These are phyloP conservation scores for Lucinisca nassula DNA, from an alignment of 2,888 invertebrate species.

Conservation along the genomic window DNA sequence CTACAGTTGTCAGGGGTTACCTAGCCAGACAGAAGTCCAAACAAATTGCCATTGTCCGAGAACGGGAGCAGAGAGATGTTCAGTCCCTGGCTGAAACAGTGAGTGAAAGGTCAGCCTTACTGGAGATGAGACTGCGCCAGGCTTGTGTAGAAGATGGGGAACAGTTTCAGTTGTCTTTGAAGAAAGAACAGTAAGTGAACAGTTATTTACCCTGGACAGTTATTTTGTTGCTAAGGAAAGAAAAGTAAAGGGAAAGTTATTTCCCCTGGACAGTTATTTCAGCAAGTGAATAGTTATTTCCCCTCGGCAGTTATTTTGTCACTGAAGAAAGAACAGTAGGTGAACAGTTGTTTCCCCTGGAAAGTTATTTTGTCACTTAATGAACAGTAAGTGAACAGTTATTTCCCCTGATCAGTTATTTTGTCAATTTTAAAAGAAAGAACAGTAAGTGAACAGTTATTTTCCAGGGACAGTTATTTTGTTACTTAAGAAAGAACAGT, in stretches of 20 bases:
- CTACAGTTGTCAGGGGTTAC: conserved; percentile 71
- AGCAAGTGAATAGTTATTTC: no score
- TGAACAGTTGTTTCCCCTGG: background rate
- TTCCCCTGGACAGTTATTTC: no score
- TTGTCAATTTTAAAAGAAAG: no score
- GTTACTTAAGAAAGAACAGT: no score
- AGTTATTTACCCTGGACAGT: background rate
- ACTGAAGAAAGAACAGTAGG: conserved; percentile 60
- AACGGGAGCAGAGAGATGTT: conserved; percentile 29
- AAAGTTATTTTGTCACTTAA: no score
- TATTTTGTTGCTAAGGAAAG: no score
- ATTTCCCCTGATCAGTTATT: no score
- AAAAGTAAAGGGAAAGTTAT: no score
- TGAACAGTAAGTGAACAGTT: no score
- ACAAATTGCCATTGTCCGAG: conserved; percentile 19
- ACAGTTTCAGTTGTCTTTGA: conserved; percentile 51
- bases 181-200: conserved; percentile 57
- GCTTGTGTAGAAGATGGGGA: conserved; percentile 37
- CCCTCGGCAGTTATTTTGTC: no score
- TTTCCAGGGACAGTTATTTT: background rate
- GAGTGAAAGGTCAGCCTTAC: conserved; percentile 8
- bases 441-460: conserved; percentile 47
- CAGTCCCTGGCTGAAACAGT: conserved; percentile 27
- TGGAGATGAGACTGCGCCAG: conserved; percentile 34
- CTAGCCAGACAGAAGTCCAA: conserved; percentile 58